Conservation (phyloP, 1,140 invertebrate species). For the Tetramorium alpestre region DNA sequence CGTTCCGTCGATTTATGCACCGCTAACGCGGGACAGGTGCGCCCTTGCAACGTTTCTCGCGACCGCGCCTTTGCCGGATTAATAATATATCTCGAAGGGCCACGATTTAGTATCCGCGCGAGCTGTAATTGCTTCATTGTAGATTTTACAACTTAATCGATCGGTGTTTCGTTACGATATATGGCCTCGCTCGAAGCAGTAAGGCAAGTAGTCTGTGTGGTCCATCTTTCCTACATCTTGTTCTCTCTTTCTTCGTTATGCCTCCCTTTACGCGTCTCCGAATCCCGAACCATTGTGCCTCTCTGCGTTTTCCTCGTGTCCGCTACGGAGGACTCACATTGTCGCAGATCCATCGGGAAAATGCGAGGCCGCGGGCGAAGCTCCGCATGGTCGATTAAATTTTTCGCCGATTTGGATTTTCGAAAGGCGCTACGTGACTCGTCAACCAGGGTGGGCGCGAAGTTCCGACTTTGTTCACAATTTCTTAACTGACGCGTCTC, state of each 20-base stretch:
- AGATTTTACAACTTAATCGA: conserved; percentile 70
- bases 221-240: conserved; percentile 47
- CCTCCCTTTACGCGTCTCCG: background rate
- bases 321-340: conserved; percentile 34
- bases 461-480: conserved; percentile 28
- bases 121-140: conserved; percentile 62
- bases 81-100: conserved; percentile 62
- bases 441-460: conserved; percentile 9
- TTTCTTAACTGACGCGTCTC: background rate
- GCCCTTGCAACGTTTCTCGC: background rate
- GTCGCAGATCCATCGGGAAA: conserved; percentile 66
- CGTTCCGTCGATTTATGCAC: conserved; percentile 57
- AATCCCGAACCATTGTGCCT: conserved; percentile 28
- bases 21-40: conserved; percentile 64
- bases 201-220: conserved; percentile 63
- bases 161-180: conserved; percentile 48
- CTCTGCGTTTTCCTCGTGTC: conserved; percentile 9
- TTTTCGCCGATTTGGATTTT: conserved; percentile 71
- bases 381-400: conserved; percentile 71
- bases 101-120: conserved; percentile 54
- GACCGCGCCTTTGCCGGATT: conserved; percentile 22
- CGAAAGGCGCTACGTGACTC: conserved; percentile 66
- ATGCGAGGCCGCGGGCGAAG: conserved; percentile 65
- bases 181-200: conserved; percentile 54
- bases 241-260: background rate